These are phyloP conservation scores for Trachythela sp. DNA, from an alignment of 64 coral and sea anemone genomes.

Conservation along the genomic window DNA sequence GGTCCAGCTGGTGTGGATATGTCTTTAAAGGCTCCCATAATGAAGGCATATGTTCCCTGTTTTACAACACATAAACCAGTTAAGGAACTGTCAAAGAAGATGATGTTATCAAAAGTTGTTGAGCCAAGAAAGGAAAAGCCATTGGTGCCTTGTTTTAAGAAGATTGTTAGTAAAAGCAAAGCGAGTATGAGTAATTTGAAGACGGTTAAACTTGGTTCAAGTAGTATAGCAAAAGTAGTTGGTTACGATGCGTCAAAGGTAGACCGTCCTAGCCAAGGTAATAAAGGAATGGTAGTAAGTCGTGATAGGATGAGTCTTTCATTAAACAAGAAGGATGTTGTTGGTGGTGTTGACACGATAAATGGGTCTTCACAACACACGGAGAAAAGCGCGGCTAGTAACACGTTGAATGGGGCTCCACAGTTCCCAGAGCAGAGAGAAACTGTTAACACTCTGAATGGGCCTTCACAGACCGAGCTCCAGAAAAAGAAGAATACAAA, in stretches of 20 bases:
- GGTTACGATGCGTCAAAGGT: no score
- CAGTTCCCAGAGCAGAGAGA: no score
- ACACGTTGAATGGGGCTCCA: no score
- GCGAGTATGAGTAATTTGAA: not conserved
- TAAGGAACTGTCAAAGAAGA: not conserved
- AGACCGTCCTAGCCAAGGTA: no score
- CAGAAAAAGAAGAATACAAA: not conserved
- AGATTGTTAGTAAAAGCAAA: not conserved
- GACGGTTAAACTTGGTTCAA: not conserved
- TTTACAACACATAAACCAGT: not conserved
- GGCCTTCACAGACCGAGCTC: not conserved
- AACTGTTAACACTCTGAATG: not conserved
- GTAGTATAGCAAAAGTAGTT: no score
- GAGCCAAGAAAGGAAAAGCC: not conserved
- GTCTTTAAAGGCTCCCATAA: not conserved
- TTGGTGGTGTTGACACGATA: no score
- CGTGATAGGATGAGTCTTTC: no score
- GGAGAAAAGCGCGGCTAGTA: no score
- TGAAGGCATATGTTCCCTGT: not conserved
- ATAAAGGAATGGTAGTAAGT: no score
- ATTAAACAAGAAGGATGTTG: no score
- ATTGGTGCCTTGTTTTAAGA: not conserved
- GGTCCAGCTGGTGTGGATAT: no score
- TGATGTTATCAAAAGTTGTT: not conserved
- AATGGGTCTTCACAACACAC: no score